phyloP scores from a whole-genome alignment of 35 echinoderm and acorn worm genomes.

The Apostichopus californicus region DNA sequence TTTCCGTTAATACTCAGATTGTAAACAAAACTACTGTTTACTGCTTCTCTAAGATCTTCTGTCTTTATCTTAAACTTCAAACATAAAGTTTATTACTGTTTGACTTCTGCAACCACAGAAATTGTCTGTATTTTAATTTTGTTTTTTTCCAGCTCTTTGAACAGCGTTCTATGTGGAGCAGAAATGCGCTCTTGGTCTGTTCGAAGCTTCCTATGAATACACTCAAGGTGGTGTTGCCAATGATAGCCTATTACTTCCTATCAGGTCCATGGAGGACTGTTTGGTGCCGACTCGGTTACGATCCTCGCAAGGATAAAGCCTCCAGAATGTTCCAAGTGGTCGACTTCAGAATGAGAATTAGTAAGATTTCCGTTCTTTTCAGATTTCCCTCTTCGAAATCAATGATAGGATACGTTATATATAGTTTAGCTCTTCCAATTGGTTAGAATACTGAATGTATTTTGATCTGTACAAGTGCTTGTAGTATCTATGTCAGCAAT shows the following conservation, averaged over 20 bases:
- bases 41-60: no score
- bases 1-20: no score
- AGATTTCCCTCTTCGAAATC: neutral
- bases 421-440: no score
- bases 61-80: no score
- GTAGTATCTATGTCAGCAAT: no score
- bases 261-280: slow-evolving; percentile 84
- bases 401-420: no score
- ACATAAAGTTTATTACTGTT: no score
- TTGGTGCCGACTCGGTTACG: slow-evolving; percentile 80
- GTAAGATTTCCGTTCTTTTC: slow-evolving; percentile 35
- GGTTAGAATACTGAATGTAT: no score
- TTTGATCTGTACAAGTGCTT: no score
- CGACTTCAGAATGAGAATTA: slow-evolving; percentile 82
- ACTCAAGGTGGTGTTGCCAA: slow-evolving; percentile 64
- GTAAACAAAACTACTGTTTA: no score
- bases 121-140: no score
- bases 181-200: slow-evolving; percentile 61
- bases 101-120: no score
- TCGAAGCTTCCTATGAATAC: slow-evolving; percentile 19
- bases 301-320: slow-evolving; percentile 64
- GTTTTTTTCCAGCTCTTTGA: slow-evolving; percentile 65
- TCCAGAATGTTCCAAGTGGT: slow-evolving; percentile 77
- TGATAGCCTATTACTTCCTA: slow-evolving; percentile 72
- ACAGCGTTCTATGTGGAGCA: slow-evolving; percentile 79